Percentiles rank a stretch among this genome's conserved stretches.
These are phyloP conservation scores for Drosophila heteroneura DNA, from an alignment of 2,888 invertebrate species.

Conservation along the genomic window DNA sequence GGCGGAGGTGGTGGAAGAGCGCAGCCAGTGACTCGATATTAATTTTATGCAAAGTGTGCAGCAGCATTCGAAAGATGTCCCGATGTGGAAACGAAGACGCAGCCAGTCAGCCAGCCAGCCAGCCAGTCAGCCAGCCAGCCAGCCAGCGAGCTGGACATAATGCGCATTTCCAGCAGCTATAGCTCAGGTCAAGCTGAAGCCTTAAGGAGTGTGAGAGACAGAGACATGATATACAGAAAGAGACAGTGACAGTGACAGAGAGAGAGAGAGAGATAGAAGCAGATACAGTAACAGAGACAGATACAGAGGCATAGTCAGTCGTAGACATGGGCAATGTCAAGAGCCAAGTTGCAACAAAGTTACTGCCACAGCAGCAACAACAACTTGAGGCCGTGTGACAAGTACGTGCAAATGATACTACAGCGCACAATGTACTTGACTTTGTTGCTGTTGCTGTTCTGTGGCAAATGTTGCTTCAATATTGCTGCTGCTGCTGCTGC, in stretches of 20 bases:
- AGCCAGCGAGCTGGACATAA: slow-evolving; percentile 61
- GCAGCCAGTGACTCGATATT: slow-evolving; percentile 60
- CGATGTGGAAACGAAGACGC: slow-evolving; percentile 47
- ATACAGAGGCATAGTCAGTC: background rate
- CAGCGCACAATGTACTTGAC: slow-evolving; percentile 75
- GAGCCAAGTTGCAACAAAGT: slow-evolving; percentile 45
- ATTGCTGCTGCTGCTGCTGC: slow-evolving; percentile 21
- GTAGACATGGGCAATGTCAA: slow-evolving; percentile 44
- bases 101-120: slow-evolving; percentile 38
- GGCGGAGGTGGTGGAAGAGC: background rate
- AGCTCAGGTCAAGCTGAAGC: slow-evolving; percentile 50
- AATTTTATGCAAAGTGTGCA: slow-evolving; percentile 79
- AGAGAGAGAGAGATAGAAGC: background rate
- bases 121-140: slow-evolving; percentile 53
- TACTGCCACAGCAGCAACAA: slow-evolving; percentile 31
- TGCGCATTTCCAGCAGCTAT: slow-evolving; percentile 12
- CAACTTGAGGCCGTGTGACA: slow-evolving; percentile 65
- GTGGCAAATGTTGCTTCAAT: slow-evolving; percentile 25
- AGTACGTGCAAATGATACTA: slow-evolving; percentile 83
- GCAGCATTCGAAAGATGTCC: slow-evolving; percentile 43
- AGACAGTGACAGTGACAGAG: background rate
- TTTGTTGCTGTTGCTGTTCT: slow-evolving; percentile 45
- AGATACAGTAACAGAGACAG: background rate
- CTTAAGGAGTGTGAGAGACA: background rate
- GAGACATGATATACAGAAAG: background rate